phyloP scores from a whole-genome alignment of 1,140 invertebrate species.

The Drosophila malerkotliana region DNA sequence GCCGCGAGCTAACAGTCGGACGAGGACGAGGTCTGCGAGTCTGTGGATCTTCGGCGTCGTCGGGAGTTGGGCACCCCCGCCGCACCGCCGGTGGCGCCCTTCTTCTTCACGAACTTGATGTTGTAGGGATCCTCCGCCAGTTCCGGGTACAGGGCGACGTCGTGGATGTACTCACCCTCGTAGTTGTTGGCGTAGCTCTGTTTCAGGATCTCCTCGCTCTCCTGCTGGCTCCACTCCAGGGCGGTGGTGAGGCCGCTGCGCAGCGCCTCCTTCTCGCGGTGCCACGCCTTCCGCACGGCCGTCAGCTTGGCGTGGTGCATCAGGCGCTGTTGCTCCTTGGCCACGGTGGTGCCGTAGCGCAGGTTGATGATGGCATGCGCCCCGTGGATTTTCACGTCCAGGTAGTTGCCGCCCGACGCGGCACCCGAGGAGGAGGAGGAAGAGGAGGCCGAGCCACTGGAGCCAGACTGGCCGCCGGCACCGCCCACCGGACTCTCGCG shows the following conservation, averaged over 20 bases:
- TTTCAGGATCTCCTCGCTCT: conserved; percentile 95
- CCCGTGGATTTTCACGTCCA: conserved; percentile 94
- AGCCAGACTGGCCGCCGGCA: neutral
- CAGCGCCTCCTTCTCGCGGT: conserved; percentile 92
- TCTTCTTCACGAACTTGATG: conserved; percentile 94
- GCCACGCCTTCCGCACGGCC: conserved; percentile 96
- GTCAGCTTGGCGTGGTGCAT: conserved; percentile 94
- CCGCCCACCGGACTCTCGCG: conserved; percentile 85
- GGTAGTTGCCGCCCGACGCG: conserved; percentile 84
- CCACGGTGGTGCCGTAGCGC: conserved; percentile 94
- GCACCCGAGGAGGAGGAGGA: conserved; percentile 11
- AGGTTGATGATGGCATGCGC: conserved; percentile 92
- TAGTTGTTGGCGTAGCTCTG: conserved; percentile 92
- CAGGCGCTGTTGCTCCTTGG: conserved; percentile 93
- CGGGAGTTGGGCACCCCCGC: conserved; percentile 69
- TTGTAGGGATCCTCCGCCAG: conserved; percentile 98
- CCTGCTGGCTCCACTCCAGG: conserved; percentile 90
- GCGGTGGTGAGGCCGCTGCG: conserved; percentile 90
- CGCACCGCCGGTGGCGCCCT: conserved; percentile 83
- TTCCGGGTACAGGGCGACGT: conserved; percentile 94
- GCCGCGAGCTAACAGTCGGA: conserved; percentile 63
- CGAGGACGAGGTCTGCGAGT: neutral
- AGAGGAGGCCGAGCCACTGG: conserved; percentile 1
- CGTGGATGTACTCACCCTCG: conserved; percentile 95
- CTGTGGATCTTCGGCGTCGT: conserved; percentile 55